Conservation (phyloP, 2,113 vertebrate species). For the Emydocephalus ijimae region DNA sequence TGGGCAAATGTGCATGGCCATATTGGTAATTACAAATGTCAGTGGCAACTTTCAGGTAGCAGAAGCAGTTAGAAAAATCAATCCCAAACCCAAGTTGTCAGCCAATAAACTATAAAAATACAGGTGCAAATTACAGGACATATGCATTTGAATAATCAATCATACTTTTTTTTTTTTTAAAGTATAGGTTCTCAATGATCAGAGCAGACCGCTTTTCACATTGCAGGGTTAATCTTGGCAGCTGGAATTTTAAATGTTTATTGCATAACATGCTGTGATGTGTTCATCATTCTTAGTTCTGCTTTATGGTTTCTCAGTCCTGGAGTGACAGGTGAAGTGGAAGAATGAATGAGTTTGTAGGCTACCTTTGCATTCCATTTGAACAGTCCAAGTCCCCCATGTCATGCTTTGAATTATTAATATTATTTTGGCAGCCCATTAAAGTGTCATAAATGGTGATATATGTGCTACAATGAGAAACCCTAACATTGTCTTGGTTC, state of each 20-base stretch:
- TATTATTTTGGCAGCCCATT: not conserved
- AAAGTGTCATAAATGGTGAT: not conserved
- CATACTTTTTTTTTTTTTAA: not conserved
- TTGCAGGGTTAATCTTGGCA: not conserved
- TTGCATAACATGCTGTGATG: not conserved
- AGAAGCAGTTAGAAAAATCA: not conserved
- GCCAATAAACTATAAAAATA: not conserved
- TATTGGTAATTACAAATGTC: not conserved
- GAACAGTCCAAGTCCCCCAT: not conserved
- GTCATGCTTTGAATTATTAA: not conserved
- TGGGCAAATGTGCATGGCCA: not conserved
- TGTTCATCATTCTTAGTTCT: not conserved
- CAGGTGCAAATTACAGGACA: not conserved
- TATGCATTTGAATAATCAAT: not conserved
- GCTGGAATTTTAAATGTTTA: not conserved
- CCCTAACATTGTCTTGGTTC: not conserved
- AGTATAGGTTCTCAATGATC: not conserved
- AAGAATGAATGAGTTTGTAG: not conserved
- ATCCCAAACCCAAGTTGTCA: not conserved
- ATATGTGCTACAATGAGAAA: not conserved
- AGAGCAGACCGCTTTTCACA: not conserved
- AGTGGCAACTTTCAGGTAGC: not conserved
- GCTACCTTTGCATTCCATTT: rapidly evolving
- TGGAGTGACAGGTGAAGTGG: not conserved
- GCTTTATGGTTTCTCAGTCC: not conserved